Evolutionary conservation across 2,113 vertebrate species (phyloP).

Genomic region (Natator depressus): DNA sequence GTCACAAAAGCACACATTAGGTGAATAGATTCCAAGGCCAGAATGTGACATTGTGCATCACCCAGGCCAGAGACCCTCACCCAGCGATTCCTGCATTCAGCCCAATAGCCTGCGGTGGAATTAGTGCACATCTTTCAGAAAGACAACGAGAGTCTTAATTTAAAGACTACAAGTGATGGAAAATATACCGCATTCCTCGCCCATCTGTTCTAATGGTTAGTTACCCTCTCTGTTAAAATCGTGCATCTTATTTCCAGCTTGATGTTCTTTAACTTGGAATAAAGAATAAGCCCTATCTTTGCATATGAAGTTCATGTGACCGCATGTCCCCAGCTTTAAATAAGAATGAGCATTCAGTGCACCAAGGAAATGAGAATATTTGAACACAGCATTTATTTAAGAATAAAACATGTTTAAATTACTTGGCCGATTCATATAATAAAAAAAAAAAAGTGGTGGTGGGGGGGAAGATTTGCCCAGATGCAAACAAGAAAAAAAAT

Average conservation of each 20-base stretch:
- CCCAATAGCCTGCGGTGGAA: background rate
- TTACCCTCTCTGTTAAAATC: background rate
- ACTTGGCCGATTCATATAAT: constrained; percentile 56
- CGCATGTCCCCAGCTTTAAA: background rate
- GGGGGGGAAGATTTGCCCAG: background rate
- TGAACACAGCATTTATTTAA: constrained; percentile 73
- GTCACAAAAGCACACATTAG: background rate
- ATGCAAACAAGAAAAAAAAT: background rate
- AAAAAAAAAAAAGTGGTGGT: constrained; percentile 10
- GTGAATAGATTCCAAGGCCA: background rate
- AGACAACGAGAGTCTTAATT: background rate
- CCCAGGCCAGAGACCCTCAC: background rate
- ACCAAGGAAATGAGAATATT: constrained; percentile 29
- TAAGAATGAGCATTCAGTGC: background rate
- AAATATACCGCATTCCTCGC: background rate
- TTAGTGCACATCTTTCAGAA: background rate
- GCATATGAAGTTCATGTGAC: no score
- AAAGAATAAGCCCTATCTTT: background rate
- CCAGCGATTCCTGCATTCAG: background rate
- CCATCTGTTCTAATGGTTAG: background rate
- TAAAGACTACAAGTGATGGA: background rate
- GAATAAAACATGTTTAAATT: constrained; percentile 60
- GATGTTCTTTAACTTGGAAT: background rate
- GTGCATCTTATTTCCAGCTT: background rate
- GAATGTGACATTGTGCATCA: background rate